phyloP scores from a whole-genome alignment of 2,797 vertebrate species.

The Linurgus olivaceus region DNA sequence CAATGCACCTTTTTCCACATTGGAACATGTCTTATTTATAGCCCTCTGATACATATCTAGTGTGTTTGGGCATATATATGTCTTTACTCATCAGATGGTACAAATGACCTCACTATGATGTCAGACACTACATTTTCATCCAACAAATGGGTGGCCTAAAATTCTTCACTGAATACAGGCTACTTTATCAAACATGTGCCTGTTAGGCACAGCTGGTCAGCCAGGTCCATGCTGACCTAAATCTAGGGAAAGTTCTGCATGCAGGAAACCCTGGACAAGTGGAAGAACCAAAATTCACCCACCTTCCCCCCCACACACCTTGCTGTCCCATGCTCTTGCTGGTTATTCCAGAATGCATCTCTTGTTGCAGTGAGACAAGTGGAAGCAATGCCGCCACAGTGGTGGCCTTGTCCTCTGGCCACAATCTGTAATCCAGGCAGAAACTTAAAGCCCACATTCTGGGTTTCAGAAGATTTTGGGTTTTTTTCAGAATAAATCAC shows the following conservation, averaged over 20 bases:
- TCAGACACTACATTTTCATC: neutral
- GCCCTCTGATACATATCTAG: too few species aligned
- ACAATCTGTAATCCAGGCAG: neutral
- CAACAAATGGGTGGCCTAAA: neutral
- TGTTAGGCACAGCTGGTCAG: neutral
- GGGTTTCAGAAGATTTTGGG: neutral
- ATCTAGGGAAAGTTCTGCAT: neutral
- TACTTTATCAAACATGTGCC: rapidly evolving
- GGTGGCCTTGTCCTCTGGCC: neutral
- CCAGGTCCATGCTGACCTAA: neutral
- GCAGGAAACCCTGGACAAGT: neutral
- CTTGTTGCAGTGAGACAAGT: neutral
- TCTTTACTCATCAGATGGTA: neutral
- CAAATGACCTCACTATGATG: neutral
- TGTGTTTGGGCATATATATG: neutral
- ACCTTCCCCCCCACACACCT: rapidly evolving
- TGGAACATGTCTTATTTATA: neutral
- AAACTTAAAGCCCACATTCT: neutral
- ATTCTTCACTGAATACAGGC: neutral
- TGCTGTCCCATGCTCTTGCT: neutral
- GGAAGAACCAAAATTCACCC: neutral
- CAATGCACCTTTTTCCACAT: neutral
- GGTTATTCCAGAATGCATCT: neutral
- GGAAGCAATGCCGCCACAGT: neutral
- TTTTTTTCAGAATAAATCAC: neutral